phyloP scores from a whole-genome alignment of 2,797 vertebrate species.

The Trachurus trachurus region DNA sequence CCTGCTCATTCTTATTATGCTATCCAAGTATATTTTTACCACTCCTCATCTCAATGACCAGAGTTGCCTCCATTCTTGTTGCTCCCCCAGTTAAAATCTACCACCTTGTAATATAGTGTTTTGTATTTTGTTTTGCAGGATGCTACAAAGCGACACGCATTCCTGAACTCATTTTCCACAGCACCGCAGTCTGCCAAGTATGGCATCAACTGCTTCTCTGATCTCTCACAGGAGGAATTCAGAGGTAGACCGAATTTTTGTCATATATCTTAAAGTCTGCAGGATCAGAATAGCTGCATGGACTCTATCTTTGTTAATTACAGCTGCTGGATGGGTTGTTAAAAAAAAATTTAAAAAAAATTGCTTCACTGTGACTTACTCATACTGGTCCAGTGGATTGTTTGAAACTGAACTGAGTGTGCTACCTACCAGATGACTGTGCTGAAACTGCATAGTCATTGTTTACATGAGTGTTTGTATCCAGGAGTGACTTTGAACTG shows the following conservation, averaged over 20 bases:
- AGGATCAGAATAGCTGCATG: neutral
- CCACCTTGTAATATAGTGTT: neutral
- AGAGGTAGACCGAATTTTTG: slow-evolving; percentile 81
- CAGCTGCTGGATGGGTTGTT: neutral
- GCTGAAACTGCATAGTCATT: slow-evolving; percentile 13
- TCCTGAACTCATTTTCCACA: slow-evolving; percentile 84
- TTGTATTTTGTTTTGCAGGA: slow-evolving; percentile 76
- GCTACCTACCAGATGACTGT: neutral
- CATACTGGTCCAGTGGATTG: neutral
- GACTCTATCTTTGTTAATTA: neutral
- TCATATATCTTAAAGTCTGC: neutral
- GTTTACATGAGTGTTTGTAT: slow-evolving; percentile 8
- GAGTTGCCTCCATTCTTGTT: neutral
- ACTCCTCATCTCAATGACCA: neutral
- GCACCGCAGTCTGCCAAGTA: slow-evolving; percentile 84
- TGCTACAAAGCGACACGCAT: slow-evolving; percentile 83
- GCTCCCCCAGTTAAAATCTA: neutral
- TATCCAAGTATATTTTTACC: neutral
- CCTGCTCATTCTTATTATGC: neutral
- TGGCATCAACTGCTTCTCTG: slow-evolving; percentile 93
- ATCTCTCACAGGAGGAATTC: slow-evolving; percentile 90
- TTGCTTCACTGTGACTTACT: neutral
- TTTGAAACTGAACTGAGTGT: neutral
- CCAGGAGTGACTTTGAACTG: slow-evolving; percentile 24
- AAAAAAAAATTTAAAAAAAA: neutral